Evolutionary conservation across 2,113 vertebrate species (phyloP).

Genomic region (Dissostichus mawsoni): DNA sequence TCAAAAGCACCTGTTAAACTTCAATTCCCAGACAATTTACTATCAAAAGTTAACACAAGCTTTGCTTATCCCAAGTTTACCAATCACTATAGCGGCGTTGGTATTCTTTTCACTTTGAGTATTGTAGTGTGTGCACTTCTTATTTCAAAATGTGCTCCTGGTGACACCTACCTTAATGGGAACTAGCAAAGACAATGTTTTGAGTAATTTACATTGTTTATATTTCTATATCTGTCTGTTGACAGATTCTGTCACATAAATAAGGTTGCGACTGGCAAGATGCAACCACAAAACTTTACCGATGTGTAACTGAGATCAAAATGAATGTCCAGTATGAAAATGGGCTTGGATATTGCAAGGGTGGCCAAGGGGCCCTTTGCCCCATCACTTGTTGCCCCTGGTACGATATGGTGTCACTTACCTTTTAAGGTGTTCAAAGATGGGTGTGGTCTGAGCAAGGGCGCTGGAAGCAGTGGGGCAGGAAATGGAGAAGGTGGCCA

Average conservation of each 20-base stretch:
- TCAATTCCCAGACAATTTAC: fast-evolving
- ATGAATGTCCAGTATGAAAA: neutral
- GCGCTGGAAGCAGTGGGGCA: too few relatives aligned
- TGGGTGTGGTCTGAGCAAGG: too few relatives aligned
- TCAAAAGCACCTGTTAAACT: conserved; percentile 27
- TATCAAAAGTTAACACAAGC: neutral
- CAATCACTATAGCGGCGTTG: neutral
- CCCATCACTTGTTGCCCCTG: neutral
- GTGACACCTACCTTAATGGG: neutral
- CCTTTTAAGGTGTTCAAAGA: too few relatives aligned
- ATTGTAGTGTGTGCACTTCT: too few relatives aligned
- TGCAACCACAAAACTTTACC: neutral
- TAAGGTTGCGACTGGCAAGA: neutral
- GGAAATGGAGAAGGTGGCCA: too few relatives aligned
- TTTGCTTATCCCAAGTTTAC: neutral
- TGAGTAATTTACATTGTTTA: neutral
- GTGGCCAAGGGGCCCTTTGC: neutral
- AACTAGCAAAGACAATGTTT: neutral
- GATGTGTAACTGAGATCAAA: neutral
- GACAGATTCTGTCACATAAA: neutral
- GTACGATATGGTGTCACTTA: neutral
- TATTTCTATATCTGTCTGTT: neutral
- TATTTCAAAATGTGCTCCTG: neutral
- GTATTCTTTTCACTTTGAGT: neutral
- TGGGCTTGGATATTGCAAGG: neutral